Conservation (phyloP, 2,797 vertebrate species). For the Epinephelus coioides region DNA sequence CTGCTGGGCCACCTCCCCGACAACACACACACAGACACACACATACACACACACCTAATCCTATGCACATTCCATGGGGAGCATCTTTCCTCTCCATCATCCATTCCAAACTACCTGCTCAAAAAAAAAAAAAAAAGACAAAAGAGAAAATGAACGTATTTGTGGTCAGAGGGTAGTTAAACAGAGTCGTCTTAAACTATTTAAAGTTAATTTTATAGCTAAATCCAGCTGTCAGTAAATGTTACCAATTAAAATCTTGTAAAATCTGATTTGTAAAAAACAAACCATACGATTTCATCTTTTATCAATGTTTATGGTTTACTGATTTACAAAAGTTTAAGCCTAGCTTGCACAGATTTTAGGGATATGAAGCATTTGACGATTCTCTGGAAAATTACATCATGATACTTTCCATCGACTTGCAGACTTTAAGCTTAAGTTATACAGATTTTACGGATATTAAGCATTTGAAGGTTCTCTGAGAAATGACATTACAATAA, state of each 20-base stretch:
- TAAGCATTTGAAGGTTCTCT: too few relatives aligned
- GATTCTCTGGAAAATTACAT: too few relatives aligned
- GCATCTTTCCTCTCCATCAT: conserved; percentile 63
- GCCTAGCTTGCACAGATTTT: too few relatives aligned
- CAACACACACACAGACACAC: conserved; percentile 12
- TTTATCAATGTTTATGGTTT: too few relatives aligned
- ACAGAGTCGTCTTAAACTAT: neutral
- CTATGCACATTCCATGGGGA: conserved; percentile 60
- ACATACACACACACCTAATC: conserved; percentile 58
- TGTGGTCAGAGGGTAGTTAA: neutral
- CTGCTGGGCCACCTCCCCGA: conserved; percentile 75
- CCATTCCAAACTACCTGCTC: conserved; percentile 49
- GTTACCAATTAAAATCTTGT: neutral
- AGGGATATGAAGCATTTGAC: too few relatives aligned
- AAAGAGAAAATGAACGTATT: neutral
- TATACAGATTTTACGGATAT: too few relatives aligned
- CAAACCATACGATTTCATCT: too few relatives aligned
- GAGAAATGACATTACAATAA: too few relatives aligned
- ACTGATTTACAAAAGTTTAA: too few relatives aligned
- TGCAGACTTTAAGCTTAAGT: too few relatives aligned
- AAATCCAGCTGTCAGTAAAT: neutral
- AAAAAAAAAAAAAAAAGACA: conserved; percentile 1
- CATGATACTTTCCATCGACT: too few relatives aligned
- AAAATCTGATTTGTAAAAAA: too few relatives aligned
- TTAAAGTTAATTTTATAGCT: neutral